Evolutionary conservation across 2,797 vertebrate genomes (phyloP), one percentile per base, ranked within the genome.

Genomic region (Otolemur crassicaudatus): DNA sequence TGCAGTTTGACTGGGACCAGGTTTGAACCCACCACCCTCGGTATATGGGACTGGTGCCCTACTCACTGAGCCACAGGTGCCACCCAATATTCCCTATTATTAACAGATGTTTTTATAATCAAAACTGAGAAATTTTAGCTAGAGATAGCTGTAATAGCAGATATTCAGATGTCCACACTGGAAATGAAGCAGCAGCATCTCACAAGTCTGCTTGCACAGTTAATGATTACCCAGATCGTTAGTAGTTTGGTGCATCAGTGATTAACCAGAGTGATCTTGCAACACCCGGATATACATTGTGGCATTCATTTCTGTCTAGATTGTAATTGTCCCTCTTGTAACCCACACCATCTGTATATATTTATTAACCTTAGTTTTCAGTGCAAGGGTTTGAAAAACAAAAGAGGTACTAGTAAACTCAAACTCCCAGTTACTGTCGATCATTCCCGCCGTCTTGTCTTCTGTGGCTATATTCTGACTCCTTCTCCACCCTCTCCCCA

Each of bases 21-120:
- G 40, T 43, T 43, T 7, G 40, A 43, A 43, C 40, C 40, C 5
- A 5, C 40, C 40, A 43, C 40, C 40, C 40, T 43, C 40, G 40
- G 40, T 43, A 43, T 43, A 43, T 43, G 40, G 40, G 40, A 7
- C 40, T 5, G 6, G 40, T 1, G 7, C 40, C 40, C 40, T 43
- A 43, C 40, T 43, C 40, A 43, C 40, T 43, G 40, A 43, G 40
- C 40, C 40, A 43, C 40, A 43, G 40, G 40, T 5, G 6, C 40
- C 40, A 7, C 40, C 40, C 40, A 67, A 63, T 80, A 81, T 29
- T 91, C 37, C 73, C n/a, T 69, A 27, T 80, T 70, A 61, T 84
- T 83, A 76, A 83, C 25, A 91, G 81, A 46, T 67, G 29, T 31
- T 90, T 91, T 75, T 56, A 10, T 75, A 58, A 27, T 85, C 79